Evolutionary conservation across 1,140 invertebrate species (phyloP).

Genomic region (Tetramorium alpestre): DNA sequence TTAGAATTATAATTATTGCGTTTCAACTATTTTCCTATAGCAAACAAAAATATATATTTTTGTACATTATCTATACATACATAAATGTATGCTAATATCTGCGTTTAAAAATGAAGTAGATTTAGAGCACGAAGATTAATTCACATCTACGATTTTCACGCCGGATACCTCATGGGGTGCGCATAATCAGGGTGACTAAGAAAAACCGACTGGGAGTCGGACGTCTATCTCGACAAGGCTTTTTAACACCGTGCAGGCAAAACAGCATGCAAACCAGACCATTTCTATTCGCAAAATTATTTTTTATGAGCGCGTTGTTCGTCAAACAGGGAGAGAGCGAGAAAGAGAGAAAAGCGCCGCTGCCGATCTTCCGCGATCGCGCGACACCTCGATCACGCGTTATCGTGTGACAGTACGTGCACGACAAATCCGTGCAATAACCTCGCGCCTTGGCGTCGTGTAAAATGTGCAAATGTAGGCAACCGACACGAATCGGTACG

Average conservation of each 20-base stretch:
- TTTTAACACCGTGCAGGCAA: constrained; percentile 43
- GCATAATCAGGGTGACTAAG: constrained; percentile 60
- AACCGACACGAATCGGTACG: constrained; percentile 72
- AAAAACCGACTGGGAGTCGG: constrained; percentile 34
- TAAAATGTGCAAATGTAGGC: constrained; percentile 75
- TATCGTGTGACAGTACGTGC: constrained; percentile 51
- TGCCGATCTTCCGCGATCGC: constrained; percentile 66
- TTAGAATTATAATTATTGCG: background rate
- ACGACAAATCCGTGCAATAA: constrained; percentile 76
- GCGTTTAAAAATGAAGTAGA: constrained; percentile 23
- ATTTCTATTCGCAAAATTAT: constrained; percentile 71
- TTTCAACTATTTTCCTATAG: background rate
- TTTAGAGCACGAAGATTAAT: constrained; percentile 48
- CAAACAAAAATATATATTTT: background rate
- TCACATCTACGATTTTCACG: constrained; percentile 44
- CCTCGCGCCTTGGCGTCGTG: constrained; percentile 63
- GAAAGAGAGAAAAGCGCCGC: background rate
- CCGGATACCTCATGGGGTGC: constrained; percentile 34
- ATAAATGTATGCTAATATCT: background rate
- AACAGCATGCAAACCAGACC: constrained; percentile 65
- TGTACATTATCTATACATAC: background rate
- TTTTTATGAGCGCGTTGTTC: constrained; percentile 42
- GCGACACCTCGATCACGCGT: constrained; percentile 63
- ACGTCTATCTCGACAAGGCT: constrained; percentile 48
- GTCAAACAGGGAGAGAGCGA: background rate